Evolutionary conservation across 2,113 vertebrate species (phyloP).

Genomic region (Cervus canadensis): DNA sequence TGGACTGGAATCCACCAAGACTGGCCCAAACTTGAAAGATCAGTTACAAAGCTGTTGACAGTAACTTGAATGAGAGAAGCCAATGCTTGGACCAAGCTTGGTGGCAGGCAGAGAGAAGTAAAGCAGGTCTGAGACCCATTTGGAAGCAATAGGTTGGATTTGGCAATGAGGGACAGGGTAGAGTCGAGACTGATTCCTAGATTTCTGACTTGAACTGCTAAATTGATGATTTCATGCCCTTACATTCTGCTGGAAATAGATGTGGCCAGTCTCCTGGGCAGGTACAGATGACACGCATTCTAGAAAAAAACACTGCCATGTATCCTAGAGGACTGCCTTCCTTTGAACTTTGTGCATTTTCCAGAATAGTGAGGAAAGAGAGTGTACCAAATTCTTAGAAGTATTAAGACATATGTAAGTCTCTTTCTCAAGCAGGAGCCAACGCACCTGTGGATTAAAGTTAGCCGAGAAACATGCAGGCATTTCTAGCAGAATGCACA

Average conservation of each 20-base stretch:
- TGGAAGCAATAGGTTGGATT: not conserved
- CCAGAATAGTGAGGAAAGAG: not conserved
- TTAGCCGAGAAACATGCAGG: not conserved
- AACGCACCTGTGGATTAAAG: not conserved
- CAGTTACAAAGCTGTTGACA: not conserved
- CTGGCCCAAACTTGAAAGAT: not conserved
- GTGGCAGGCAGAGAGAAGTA: not conserved
- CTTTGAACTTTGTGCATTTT: not conserved
- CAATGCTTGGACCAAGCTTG: not conserved
- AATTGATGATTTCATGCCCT: not conserved
- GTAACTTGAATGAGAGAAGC: not conserved
- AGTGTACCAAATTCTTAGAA: not conserved
- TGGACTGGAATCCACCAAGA: not conserved
- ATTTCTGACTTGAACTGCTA: not conserved
- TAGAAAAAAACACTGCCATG: not conserved
- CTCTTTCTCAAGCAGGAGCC: not conserved
- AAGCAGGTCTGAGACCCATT: not conserved
- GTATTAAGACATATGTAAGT: not conserved
- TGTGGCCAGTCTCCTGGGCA: not conserved
- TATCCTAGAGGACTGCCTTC: not conserved
- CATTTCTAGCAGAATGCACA: not conserved
- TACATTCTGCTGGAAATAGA: not conserved
- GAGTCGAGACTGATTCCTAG: not conserved
- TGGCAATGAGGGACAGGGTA: not conserved
- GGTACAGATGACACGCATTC: not conserved